These are phyloP conservation scores for Achlya flavicornis DNA, from an alignment of 2,888 invertebrate genomes.

Conservation along the genomic window DNA sequence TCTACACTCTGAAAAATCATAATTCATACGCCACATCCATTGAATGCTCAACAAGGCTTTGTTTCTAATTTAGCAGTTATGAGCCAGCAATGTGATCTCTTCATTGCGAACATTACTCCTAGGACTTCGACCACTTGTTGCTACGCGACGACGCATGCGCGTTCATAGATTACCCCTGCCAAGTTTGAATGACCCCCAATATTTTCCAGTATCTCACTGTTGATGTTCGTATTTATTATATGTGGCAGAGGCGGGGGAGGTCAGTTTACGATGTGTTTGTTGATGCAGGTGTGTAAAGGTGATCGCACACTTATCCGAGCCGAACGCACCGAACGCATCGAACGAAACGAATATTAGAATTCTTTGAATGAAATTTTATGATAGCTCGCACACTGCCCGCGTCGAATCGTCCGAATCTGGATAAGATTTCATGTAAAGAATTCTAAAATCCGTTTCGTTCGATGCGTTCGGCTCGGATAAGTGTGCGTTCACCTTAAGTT, in stretches of 20 bases:
- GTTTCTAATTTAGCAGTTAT: neutral
- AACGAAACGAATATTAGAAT: too few species aligned
- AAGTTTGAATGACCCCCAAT: neutral
- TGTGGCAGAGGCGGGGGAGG: neutral
- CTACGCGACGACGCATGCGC: constrained; percentile 11
- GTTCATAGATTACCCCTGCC: neutral
- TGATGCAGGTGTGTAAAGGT: constrained; percentile 8
- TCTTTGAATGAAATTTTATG: too few species aligned
- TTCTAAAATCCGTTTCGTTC: too few species aligned
- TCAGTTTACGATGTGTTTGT: neutral
- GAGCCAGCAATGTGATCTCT: neutral
- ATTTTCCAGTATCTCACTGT: neutral
- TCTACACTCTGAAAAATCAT: neutral
- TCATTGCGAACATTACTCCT: neutral
- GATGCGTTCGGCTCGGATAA: too few species aligned
- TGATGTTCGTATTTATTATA: neutral
- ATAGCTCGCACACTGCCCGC: too few species aligned
- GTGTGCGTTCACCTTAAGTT: too few species aligned
- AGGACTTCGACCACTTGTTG: constrained; percentile 9
- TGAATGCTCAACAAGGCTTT: neutral
- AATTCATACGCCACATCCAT: neutral
- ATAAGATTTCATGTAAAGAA: too few species aligned
- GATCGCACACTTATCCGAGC: too few species aligned
- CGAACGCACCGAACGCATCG: too few species aligned
- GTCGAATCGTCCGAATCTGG: too few species aligned